Evolutionary conservation across 2,888 invertebrate genomes (phyloP).

Genomic region (Drosophila falleni): DNA sequence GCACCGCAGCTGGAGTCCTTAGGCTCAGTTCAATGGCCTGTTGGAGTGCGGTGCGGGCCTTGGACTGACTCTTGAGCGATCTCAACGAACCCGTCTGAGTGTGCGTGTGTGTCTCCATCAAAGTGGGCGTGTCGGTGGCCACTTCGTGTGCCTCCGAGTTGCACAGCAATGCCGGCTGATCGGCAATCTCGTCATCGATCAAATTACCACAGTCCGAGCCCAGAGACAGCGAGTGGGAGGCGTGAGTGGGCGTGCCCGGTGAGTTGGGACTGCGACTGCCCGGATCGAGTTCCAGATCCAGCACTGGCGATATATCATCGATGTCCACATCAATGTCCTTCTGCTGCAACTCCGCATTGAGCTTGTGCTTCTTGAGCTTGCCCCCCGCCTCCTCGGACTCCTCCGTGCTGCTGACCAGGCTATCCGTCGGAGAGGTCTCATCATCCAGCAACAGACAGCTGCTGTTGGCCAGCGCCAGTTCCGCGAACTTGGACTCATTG

Average conservation of each 20-base stretch:
- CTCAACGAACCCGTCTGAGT: constrained; percentile 84
- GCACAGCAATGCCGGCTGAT: constrained; percentile 94
- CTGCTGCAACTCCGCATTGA: constrained; percentile 85
- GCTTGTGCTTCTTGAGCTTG: constrained; percentile 83
- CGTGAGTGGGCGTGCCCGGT: constrained; percentile 92
- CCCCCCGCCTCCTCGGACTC: constrained; percentile 83
- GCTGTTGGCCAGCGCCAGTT: constrained; percentile 89
- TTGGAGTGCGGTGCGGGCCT: constrained; percentile 82
- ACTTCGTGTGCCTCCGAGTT: constrained; percentile 87
- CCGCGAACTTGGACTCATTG: constrained; percentile 88
- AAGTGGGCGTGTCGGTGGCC: constrained; percentile 85
- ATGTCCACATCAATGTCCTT: constrained; percentile 86
- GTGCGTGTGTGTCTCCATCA: constrained; percentile 85
- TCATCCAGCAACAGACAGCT: constrained; percentile 91
- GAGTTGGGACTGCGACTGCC: constrained; percentile 86
- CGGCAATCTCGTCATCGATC: constrained; percentile 95
- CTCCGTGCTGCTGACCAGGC: constrained; percentile 87
- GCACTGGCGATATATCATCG: constrained; percentile 85
- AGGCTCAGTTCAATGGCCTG: constrained; percentile 85
- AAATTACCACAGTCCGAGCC: constrained; percentile 90
- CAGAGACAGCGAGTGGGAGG: constrained; percentile 92
- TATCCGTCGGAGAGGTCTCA: constrained; percentile 93
- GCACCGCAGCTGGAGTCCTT: constrained; percentile 83
- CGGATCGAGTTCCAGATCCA: constrained; percentile 83
- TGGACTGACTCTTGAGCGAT: constrained; percentile 80